Evolutionary conservation across 92 coral and sea anemone species (phyloP), one percentile per base, ranked within the genome.

Genomic region (Phenganax stokvisi): DNA sequence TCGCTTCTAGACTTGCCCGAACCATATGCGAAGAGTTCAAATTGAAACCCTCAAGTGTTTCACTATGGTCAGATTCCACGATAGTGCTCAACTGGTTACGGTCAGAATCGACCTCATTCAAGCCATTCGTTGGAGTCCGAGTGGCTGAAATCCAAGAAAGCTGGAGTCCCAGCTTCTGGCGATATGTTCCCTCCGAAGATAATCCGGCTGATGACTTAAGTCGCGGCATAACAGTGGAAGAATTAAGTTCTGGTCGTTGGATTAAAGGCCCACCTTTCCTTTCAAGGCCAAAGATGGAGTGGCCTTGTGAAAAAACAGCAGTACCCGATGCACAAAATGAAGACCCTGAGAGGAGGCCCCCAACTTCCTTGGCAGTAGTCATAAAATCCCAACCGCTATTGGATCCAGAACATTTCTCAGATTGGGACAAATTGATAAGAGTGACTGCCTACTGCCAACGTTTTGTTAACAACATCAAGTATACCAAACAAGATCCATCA

Each of bases 201-300:
- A 81, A 86, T 68, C 82, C 89, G 7, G 86, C 89, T 25, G 86
- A 86, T 56, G 85, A 86, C 44, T 59, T 86, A 55, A 86, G 85
- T 69, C 54, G 89, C 30, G 85, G 85, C 3, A 80, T 85, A 7
- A 17, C 85, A 9, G 52, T 72, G 12, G 82, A 83, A 58, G 81
- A 74, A 17, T 57, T 83, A 20, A 54, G 57, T 29, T n/a, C 80
- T 12, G 85, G 85, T 31, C 80, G 85, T 16, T 86, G 85, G 83
- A 75, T 28, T 44, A 74, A 63, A 0, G 83, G 89, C 11, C 89
- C 89, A 12, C 3, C 66, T 6, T 86, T 86, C n/a, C 85, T 86
- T 0, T 73, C 47, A 44, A 20, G 25, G 25, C 25, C 83, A 11
- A 74, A 29, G 54, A 84, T 77, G 30, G 89, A 86, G 57, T 74